Percentiles rank a stretch among this genome's conserved stretches.
Evolutionary conservation across 2,888 invertebrate genomes (phyloP).

Genomic region (Agrochola lota): DNA sequence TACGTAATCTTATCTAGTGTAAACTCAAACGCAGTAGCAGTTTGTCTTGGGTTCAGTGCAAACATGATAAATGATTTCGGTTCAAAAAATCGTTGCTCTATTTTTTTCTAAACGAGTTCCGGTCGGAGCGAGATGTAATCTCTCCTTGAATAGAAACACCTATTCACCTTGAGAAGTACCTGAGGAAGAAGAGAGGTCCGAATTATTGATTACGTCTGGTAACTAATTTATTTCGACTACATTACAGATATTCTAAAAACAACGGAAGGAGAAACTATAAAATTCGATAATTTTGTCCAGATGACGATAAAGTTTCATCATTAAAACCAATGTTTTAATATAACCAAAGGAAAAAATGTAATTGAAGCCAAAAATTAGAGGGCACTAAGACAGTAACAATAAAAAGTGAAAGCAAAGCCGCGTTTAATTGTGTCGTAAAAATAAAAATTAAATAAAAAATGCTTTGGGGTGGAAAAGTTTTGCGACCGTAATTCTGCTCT

Average conservation of each 20-base stretch:
- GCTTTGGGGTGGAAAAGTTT: constrained; percentile 88
- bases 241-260: constrained; percentile 55
- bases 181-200: constrained; percentile 88
- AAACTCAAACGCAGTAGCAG: constrained; percentile 90
- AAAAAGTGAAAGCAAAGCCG: constrained; percentile 90
- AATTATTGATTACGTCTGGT: constrained; percentile 81
- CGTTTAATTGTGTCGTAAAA: constrained; percentile 90
- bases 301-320: constrained; percentile 75
- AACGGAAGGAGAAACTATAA: constrained; percentile 52
- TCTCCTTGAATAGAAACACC: constrained; percentile 88
- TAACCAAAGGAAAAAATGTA: constrained; percentile 85
- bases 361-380: constrained; percentile 90
- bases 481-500: constrained; percentile 83
- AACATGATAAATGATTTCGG: constrained; percentile 90
- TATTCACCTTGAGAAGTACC: constrained; percentile 91
- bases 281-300: constrained; percentile 61
- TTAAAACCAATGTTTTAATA: constrained; percentile 88
- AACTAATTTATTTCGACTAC: constrained; percentile 58
- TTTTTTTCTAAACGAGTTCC: constrained; percentile 88
- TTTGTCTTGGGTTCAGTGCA: constrained; percentile 89
- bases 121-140: constrained; percentile 85
- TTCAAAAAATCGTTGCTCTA: constrained; percentile 88
- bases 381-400: constrained; percentile 89
- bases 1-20: constrained; percentile 88
- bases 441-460: constrained; percentile 90